Percentiles rank a stretch among this genome's conserved stretches.
Evolutionary conservation across 2,797 vertebrate genomes (phyloP).

Genomic region (Huso huso): DNA sequence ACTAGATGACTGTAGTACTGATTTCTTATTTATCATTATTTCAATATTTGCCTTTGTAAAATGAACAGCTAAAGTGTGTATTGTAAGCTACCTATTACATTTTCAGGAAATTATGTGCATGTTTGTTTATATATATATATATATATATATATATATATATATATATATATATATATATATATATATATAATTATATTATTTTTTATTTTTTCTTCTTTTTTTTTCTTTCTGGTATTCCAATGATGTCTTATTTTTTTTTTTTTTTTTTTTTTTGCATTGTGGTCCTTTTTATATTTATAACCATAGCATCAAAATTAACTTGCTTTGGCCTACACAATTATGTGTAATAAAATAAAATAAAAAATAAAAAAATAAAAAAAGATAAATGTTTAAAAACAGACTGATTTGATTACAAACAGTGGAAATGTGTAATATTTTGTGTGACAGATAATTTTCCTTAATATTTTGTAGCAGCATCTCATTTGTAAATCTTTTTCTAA

Average conservation of each 20-base stretch:
- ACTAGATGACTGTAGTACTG: constrained; percentile 42
- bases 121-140: constrained; percentile 58
- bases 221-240: background rate
- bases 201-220: background rate
- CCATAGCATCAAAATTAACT: constrained; percentile 45
- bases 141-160: constrained; percentile 34
- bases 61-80: constrained; percentile 54
- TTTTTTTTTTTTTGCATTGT: constrained; percentile 41
- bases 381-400: constrained; percentile 44
- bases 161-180: background rate
- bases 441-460: constrained; percentile 61
- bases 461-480: constrained; percentile 97
- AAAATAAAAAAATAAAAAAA: constrained; percentile 34
- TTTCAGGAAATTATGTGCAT: constrained; percentile 59
- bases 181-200: too few relatives aligned
- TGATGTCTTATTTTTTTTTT: constrained; percentile 26
- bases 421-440: constrained; percentile 64
- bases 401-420: constrained; percentile 63
- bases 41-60: constrained; percentile 54
- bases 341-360: constrained; percentile 38
- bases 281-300: constrained; percentile 38
- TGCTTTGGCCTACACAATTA: constrained; percentile 53
- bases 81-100: constrained; percentile 50
- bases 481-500: constrained; percentile 98
- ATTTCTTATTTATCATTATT: constrained; percentile 69